A percentile compares a stretch with the other conserved stretches of the same genome.
Evolutionary conservation across 92 coral and sea anemone species (phyloP).

Genomic region (Bergia sp.): DNA sequence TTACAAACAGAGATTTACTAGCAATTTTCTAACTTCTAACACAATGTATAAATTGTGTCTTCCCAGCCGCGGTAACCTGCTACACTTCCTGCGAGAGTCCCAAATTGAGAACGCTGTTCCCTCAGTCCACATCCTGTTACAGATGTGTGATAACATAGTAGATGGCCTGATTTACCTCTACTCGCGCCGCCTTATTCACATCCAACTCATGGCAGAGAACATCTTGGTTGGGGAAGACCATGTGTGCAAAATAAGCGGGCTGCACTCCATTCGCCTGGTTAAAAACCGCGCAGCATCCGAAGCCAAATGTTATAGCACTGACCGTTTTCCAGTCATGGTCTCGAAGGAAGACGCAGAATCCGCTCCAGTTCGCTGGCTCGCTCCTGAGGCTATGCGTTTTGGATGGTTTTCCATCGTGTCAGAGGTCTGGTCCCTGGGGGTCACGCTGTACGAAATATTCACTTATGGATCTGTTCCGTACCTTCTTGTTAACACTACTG

Average conservation of each 20-base stretch:
- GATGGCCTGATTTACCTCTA: conserved; percentile 1
- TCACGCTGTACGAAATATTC: conserved; percentile 30
- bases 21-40: not conserved
- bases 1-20: too few relatives aligned
- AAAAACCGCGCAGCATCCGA: not conserved
- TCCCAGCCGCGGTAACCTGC: conserved; percentile 1
- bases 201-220: conserved; percentile 32
- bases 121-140: conserved; percentile 4
- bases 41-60: not conserved
- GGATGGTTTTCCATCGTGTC: conserved; percentile 26
- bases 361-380: conserved; percentile 54
- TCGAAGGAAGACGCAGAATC: conserved; percentile 10
- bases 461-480: conserved; percentile 42
- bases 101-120: not conserved
- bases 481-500: not conserved
- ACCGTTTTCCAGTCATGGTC: not conserved
- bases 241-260: conserved; percentile 17
- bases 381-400: conserved; percentile 49
- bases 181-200: conserved; percentile 10
- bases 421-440: conserved; percentile 41
- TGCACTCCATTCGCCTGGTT: conserved; percentile 8
- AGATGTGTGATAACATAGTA: conserved; percentile 6
- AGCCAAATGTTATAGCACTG: conserved; percentile 1
- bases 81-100: conserved; percentile 19
- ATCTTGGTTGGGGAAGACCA: not conserved